A percentile compares a stretch with the other conserved stretches of the same genome.
phyloP scores from a whole-genome alignment of 2,797 vertebrate genomes.

The Botia kubotai region DNA sequence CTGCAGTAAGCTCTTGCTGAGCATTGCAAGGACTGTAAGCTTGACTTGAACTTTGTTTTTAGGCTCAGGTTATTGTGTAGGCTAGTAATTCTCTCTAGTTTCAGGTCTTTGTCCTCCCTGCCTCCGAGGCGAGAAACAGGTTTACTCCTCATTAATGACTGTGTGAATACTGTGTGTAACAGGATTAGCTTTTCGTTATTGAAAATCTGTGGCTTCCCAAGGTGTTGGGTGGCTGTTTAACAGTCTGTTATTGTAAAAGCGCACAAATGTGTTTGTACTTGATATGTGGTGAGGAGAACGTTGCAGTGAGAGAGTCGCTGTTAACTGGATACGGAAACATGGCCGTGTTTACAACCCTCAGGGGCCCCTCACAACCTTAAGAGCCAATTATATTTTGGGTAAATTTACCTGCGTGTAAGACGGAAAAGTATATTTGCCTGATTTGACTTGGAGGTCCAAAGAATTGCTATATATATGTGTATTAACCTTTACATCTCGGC shows the following conservation, averaged over 20 bases:
- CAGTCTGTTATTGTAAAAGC: neutral
- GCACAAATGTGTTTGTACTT: neutral
- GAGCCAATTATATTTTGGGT: too few species aligned
- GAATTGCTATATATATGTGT: too few species aligned
- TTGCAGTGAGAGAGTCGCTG: neutral
- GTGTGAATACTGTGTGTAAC: neutral
- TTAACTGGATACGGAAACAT: too few species aligned
- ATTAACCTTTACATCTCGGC: too few species aligned
- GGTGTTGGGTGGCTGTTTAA: slow-evolving; percentile 12
- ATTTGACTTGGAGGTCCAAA: too few species aligned
- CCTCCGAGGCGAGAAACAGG: slow-evolving; percentile 3
- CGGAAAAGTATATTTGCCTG: too few species aligned
- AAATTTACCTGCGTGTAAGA: too few species aligned
- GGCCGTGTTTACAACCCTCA: too few species aligned
- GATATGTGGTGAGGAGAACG: neutral
- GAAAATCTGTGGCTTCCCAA: slow-evolving; percentile 9
- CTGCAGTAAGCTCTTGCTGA: neutral
- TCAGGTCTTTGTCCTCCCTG: slow-evolving; percentile 11
- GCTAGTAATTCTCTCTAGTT: slow-evolving; percentile 5
- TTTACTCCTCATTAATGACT: slow-evolving; percentile 10
- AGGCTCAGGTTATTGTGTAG: neutral
- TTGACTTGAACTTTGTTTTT: slow-evolving; percentile 6
- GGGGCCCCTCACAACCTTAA: too few species aligned
- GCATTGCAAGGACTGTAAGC: slow-evolving; percentile 4
- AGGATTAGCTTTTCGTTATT: slow-evolving; percentile 13